phyloP scores from a whole-genome alignment of 2,113 vertebrate genomes.

The Phyllostomus hastatus region DNA sequence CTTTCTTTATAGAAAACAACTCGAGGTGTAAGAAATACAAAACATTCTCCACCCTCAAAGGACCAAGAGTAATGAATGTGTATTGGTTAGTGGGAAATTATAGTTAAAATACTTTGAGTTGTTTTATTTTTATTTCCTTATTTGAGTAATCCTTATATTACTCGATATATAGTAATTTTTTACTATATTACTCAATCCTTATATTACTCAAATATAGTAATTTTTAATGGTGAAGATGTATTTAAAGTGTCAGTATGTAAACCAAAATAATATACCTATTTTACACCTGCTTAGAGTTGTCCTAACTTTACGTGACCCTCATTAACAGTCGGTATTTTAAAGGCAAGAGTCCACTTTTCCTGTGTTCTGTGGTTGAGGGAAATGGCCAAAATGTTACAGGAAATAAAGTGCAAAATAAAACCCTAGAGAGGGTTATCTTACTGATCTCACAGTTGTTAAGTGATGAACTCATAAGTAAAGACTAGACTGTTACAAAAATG shows the following conservation, averaged over 20 bases:
- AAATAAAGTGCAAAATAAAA: conserved; percentile 21
- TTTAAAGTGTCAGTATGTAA: not conserved
- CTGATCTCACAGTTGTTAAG: not conserved
- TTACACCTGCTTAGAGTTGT: not conserved
- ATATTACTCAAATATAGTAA: too few species aligned
- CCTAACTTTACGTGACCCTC: not conserved
- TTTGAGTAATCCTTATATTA: not conserved
- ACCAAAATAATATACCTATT: not conserved
- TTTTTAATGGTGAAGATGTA: not conserved
- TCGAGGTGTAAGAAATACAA: not conserved
- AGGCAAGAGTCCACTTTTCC: not conserved
- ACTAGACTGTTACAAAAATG: not conserved
- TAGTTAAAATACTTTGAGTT: not conserved
- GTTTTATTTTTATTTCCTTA: not conserved
- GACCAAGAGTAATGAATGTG: not conserved
- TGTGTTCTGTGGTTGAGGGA: not conserved
- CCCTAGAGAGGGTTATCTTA: not conserved
- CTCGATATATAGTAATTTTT: too few species aligned
- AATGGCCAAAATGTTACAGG: not conserved
- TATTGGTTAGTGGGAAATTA: not conserved
- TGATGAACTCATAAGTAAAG: not conserved
- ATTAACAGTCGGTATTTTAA: not conserved
- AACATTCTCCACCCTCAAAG: not conserved
- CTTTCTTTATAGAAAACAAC: not conserved
- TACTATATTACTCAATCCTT: too few species aligned